Evolutionary conservation across 2,797 vertebrate species (phyloP), one percentile per base, ranked within the genome.

Genomic region (Paedocypris micromegethes): DNA sequence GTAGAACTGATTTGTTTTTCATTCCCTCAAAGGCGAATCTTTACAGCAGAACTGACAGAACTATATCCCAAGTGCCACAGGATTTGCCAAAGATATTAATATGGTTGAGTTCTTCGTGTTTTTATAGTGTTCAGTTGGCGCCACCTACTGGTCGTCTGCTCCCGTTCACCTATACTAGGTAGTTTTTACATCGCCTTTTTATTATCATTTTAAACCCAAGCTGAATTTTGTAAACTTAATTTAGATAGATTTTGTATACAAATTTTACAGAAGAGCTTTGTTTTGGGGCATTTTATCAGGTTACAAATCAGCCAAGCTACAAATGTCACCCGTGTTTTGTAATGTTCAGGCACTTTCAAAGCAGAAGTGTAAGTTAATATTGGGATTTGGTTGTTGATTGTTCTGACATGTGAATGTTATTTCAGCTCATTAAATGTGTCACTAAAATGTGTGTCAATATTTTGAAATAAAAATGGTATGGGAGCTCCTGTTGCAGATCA

Each of bases 41-140:
- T 43, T 45, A 58, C 47, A 63, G 60, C 61, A 59, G 3, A 72
- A 50, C 49, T 63, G 62, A 70, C 63, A 62, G 72, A 76, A 23
- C 68, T 66, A 50, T 48, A 72, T 45, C 64, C 48, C 4, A 64
- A 76, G 71, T 76, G 77, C 74, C 72, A 78, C 40, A 38, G 2
- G 43, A 8, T 46, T 44, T 7, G 43, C 38, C 9, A 55, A 56
- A 56, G 43, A 42, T 3, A 23, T 23, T 41, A 40, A 7, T 9
- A 44, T 9, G 40, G 41, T n/a, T 2, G 54, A 40, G 54, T 40
- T 54, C 37, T 54, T 5, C 48, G 9, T 42, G 37, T 64, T 45
- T 66, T 50, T 65, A 66, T 3, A 1, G 6, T 54, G 3, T 23
- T 44, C 37, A 57, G 4, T 3, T 41, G 43, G 64, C 49, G 58